phyloP scores from a whole-genome alignment of 2,888 invertebrate species.

The Cheilosia urbana region DNA sequence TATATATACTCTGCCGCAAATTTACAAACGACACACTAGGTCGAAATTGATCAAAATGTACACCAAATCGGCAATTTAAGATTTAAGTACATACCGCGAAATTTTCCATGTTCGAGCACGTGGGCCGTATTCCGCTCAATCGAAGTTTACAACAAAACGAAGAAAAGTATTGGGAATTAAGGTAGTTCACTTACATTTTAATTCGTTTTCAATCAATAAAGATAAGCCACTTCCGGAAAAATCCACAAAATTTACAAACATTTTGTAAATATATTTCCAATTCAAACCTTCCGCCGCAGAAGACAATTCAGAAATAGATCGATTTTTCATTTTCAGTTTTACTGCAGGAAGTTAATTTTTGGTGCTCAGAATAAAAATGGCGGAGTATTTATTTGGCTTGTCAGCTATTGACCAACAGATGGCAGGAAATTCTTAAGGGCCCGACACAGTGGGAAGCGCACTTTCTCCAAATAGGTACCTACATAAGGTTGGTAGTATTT shows the following conservation, averaged over 20 bases:
- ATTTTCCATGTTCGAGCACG: not conserved
- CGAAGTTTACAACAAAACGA: no score
- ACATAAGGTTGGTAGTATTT: no score
- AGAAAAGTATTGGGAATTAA: no score
- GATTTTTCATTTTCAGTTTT: not conserved
- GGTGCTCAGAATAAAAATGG: constrained; percentile 37
- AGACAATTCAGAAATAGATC: constrained; percentile 15
- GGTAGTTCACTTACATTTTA: not conserved
- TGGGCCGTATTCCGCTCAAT: no score
- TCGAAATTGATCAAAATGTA: not conserved
- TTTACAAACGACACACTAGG: not conserved
- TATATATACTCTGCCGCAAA: constrained; percentile 58
- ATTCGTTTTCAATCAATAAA: not conserved
- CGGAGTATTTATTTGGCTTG: not conserved
- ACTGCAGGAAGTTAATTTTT: constrained; percentile 29
- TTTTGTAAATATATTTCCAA: not conserved
- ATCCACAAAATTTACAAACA: not conserved
- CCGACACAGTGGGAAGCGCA: not conserved
- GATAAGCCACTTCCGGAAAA: not conserved
- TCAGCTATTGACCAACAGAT: constrained; percentile 7
- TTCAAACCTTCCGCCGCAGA: not conserved
- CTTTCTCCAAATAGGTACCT: no score
- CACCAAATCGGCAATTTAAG: not conserved
- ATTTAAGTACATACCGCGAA: not conserved
- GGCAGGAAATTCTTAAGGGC: not conserved